Percentiles rank a stretch among this genome's conserved stretches.
Conservation (phyloP, 2,888 invertebrate species). For the Pristionchus fissidentatus region DNA sequence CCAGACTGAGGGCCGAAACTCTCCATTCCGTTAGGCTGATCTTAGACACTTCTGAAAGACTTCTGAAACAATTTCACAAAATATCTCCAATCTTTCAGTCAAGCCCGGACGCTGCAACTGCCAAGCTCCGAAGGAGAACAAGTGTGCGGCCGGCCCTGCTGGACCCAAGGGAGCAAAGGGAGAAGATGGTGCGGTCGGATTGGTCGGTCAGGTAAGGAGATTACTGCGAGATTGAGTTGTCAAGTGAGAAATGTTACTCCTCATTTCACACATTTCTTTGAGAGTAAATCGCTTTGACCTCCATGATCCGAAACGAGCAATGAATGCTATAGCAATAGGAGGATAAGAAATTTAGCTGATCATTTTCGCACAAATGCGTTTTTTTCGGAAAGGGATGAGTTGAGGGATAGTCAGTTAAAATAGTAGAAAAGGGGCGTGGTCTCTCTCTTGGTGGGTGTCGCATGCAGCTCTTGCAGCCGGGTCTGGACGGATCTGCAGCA, state of each 20-base stretch:
- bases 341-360: no score
- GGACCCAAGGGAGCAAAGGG: conserved; percentile 64
- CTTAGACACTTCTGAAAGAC: neutral
- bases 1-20: neutral
- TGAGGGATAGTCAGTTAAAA: no score
- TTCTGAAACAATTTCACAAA: neutral
- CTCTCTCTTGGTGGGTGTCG: neutral
- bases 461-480: conserved; percentile 46
- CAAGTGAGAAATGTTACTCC: neutral
- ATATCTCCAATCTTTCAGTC: conserved; percentile 4
- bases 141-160: conserved; percentile 61
- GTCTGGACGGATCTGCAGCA: conserved; percentile 64
- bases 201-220: conserved; percentile 50
- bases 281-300: no score
- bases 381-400: no score
- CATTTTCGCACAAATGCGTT: no score
- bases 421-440: neutral
- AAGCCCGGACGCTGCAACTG: conserved; percentile 51
- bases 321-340: no score
- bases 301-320: no score
- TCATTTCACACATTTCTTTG: neutral
- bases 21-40: neutral
- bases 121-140: conserved; percentile 49
- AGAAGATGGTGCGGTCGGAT: conserved; percentile 65
- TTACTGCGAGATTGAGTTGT: no score